Evolutionary conservation across 2,888 invertebrate species (phyloP), one percentile per base, ranked within the genome.

Genomic region (Thera britannica): DNA sequence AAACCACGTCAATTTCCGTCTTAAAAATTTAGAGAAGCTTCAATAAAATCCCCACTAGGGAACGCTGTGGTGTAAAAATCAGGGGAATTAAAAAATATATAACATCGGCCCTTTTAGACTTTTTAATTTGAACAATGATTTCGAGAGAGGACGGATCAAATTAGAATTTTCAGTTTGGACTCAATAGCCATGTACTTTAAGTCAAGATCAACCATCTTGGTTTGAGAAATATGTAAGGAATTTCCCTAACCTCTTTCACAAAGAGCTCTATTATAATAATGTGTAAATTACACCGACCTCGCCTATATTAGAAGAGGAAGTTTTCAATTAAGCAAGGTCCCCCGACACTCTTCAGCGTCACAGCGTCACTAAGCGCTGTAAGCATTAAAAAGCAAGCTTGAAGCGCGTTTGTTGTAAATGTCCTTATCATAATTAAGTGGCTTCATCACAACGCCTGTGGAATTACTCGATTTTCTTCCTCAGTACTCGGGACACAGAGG

Each of bases 391-490:
- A 52, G 48, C 35, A 57, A 57, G 66, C 63, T 67, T 60, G 54
- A 70, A 67, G 60, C 66, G 66, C 65, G 62, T 58, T 59, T 62
- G 62, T 49, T 67, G 67, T 62, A 67, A 67, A 59, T 46, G 63
- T 54, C 74, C 77, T 75, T 76, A 77, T 77, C 76, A 82, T 82
- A 82, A 82, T 82, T 80, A 81, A 82, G 80, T 75, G 75, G 75
- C 71, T 70, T 77, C 80, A 75, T 80, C 79, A 75, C 72, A 71
- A 62, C 72, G 73, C 73, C 72, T 70, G 70, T 60, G 60, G 74
- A 78, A 79, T 80, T 76, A 78, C 77, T 79, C 76, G 77, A 78
- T 78, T 75, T 75, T 55, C 73, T 67, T 58, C 62, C 61, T 59
- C 48, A n/a, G 44, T 58, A 63, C 69, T 69, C 55, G 58, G 57